phyloP scores from a whole-genome alignment of 2,888 invertebrate species.

The Lottia gigantea region DNA sequence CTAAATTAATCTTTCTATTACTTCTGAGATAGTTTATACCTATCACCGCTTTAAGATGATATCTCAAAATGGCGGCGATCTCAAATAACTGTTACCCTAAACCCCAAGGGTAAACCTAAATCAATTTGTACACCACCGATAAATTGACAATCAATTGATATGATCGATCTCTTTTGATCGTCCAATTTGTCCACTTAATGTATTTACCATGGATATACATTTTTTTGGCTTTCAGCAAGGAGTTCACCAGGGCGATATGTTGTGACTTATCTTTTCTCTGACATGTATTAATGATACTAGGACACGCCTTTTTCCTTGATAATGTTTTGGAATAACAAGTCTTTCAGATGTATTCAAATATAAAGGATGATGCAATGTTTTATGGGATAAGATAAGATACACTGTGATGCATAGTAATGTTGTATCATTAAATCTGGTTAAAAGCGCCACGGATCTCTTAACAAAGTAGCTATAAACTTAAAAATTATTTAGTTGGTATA shows the following conservation, averaged over 20 bases:
- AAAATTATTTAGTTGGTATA: too few species aligned
- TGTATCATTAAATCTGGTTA: too few species aligned
- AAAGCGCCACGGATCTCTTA: too few species aligned
- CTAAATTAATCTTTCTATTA: too few species aligned
- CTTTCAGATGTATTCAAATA: background rate
- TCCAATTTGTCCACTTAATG: conserved; percentile 2
- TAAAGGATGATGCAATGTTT: too few species aligned
- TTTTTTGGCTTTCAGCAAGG: conserved; percentile 1
- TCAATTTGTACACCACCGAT: conserved; percentile 3
- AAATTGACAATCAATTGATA: background rate
- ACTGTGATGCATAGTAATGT: too few species aligned
- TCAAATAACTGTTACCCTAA: background rate
- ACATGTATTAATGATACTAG: background rate
- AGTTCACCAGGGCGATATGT: background rate
- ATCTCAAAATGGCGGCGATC: background rate
- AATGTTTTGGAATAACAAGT: background rate
- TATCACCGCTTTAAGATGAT: background rate
- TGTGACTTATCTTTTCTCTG: background rate
- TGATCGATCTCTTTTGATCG: conserved; percentile 1
- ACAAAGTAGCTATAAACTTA: too few species aligned
- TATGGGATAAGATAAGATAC: too few species aligned
- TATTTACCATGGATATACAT: background rate
- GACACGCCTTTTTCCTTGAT: background rate
- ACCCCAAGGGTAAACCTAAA: background rate
- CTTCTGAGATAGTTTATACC: background rate